phyloP scores from a whole-genome alignment of 1,140 invertebrate genomes.

The Hypsibius dujardini region DNA sequence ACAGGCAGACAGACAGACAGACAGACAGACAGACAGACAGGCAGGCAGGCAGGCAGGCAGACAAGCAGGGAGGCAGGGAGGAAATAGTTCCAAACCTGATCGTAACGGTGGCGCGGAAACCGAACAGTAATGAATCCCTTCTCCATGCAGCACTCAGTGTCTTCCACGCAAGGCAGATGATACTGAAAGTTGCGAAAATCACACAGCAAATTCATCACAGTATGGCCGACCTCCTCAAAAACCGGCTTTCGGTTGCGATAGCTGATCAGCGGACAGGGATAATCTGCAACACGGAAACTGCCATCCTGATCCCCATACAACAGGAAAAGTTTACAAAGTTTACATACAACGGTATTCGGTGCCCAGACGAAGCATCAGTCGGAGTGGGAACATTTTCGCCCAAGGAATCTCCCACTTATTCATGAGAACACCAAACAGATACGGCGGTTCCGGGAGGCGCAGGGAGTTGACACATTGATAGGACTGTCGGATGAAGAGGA shows the following conservation, averaged over 20 bases:
- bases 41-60: no score
- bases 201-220: slow-evolving; percentile 69
- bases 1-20: no score
- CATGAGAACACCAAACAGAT: slow-evolving; percentile 57
- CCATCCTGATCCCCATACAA: background rate
- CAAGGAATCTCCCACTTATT: slow-evolving; percentile 70
- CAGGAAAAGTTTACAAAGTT: no score
- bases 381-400: slow-evolving; percentile 63
- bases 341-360: slow-evolving; percentile 55
- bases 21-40: no score
- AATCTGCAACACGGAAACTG: slow-evolving; percentile 37
- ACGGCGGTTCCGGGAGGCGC: slow-evolving; percentile 52
- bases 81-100: slow-evolving; percentile 47
- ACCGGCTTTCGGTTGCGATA: slow-evolving; percentile 56
- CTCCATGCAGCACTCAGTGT: slow-evolving; percentile 63
- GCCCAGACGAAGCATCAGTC: slow-evolving; percentile 57
- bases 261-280: slow-evolving; percentile 68
- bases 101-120: slow-evolving; percentile 60
- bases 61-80: no score
- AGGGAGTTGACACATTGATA: slow-evolving; percentile 65
- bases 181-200: slow-evolving; percentile 71
- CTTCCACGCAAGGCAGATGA: slow-evolving; percentile 54
- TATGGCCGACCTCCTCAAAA: slow-evolving; percentile 71
- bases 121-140: slow-evolving; percentile 58
- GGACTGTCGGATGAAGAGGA: slow-evolving; percentile 60